Conservation (phyloP, 1,140 invertebrate species). For the Potamilus streckersoni region DNA sequence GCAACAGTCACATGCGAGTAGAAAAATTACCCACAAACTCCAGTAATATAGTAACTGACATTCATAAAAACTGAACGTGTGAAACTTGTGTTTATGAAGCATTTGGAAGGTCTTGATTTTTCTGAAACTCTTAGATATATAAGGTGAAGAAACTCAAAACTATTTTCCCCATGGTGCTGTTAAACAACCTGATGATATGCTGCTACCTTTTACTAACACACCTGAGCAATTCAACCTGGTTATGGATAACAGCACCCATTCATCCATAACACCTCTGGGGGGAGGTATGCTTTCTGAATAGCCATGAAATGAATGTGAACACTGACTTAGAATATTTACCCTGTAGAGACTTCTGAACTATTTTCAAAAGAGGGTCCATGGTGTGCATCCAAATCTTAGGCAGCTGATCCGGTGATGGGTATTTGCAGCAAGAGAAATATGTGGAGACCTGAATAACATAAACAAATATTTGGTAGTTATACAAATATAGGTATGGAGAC, state of each 20-base stretch:
- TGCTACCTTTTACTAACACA: neutral
- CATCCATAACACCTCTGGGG: neutral
- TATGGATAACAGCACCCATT: too few relatives aligned
- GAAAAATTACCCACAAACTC: too few relatives aligned
- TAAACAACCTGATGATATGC: neutral
- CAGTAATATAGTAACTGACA: too few relatives aligned
- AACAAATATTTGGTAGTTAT: too few relatives aligned
- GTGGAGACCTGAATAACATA: conserved; percentile 68
- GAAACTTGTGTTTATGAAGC: too few relatives aligned
- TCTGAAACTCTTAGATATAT: too few relatives aligned
- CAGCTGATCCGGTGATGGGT: conserved; percentile 76
- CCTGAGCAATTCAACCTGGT: neutral
- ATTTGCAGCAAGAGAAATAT: conserved; percentile 81
- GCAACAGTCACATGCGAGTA: too few relatives aligned
- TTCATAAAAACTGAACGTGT: too few relatives aligned
- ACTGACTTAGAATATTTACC: conserved; percentile 49
- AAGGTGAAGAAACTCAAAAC: neutral
- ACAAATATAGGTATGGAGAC: too few relatives aligned
- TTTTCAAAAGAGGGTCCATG: conserved; percentile 76
- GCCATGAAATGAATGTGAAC: neutral
- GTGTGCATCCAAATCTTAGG: conserved; percentile 81
- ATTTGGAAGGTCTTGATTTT: too few relatives aligned
- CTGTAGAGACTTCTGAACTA: conserved; percentile 70
- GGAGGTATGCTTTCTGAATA: neutral
- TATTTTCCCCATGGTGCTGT: neutral